Conservation (phyloP, 2,888 invertebrate species). For the Pharmacophagus antenor region DNA sequence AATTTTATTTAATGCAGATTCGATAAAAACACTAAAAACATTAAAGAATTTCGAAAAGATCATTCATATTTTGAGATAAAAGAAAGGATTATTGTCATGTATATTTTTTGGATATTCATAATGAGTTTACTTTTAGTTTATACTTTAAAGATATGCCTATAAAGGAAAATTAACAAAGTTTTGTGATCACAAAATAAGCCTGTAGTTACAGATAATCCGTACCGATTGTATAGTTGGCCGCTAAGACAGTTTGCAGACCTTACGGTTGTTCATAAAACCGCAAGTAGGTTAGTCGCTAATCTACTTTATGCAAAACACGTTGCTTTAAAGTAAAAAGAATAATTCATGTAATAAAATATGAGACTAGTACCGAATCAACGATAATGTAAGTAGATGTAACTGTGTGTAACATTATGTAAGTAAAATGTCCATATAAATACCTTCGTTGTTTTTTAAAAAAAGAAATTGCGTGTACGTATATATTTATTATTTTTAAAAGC, state of each 20-base stretch:
- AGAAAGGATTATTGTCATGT: too few relatives aligned
- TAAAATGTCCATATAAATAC: not conserved
- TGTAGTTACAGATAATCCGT: slow-evolving; percentile 9
- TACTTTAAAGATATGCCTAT: too few relatives aligned
- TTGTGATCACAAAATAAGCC: not conserved
- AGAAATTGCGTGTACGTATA: too few relatives aligned
- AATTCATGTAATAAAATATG: not conserved
- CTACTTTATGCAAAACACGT: slow-evolving; percentile 4
- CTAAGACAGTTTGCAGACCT: slow-evolving; percentile 10
- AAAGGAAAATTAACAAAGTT: not conserved
- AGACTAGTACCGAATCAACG: too few relatives aligned
- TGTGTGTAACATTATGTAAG: not conserved
- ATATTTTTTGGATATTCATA: too few relatives aligned
- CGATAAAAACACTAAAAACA: not conserved
- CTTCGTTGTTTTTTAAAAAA: too few relatives aligned
- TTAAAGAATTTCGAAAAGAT: not conserved
- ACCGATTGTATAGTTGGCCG: slow-evolving; percentile 5
- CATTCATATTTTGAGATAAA: too few relatives aligned
- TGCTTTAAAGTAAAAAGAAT: slow-evolving; percentile 6
- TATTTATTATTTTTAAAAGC: too few relatives aligned
- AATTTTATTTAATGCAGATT: not conserved
- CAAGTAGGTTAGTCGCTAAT: slow-evolving; percentile 19
- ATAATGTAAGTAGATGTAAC: too few relatives aligned
- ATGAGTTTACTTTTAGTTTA: not conserved
- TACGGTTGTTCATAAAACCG: slow-evolving; percentile 24